A percentile compares a stretch with the other conserved stretches of the same genome.
These are phyloP conservation scores for Chiroxiphia lanceolata DNA, from an alignment of 2,797 vertebrate species.

Conservation along the genomic window DNA sequence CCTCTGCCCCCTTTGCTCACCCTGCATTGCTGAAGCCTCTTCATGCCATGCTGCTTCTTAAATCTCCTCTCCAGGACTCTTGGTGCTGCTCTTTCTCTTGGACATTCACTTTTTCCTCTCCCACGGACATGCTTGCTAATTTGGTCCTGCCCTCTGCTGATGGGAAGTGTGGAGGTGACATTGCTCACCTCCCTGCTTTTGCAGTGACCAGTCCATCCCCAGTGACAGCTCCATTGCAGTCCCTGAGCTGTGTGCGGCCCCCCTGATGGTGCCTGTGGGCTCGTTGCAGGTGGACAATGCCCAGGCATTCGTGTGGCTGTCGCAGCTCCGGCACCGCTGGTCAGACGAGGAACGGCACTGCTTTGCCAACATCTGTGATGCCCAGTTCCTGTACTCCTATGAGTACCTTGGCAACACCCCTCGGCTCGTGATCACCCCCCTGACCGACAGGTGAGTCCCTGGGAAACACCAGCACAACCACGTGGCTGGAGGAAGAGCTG, in stretches of 20 bases:
- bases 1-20: background rate
- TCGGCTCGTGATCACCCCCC: slow-evolving; percentile 93
- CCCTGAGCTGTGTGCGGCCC: background rate
- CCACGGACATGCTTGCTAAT: rapidly evolving
- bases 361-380: slow-evolving; percentile 93
- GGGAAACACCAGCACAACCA: background rate
- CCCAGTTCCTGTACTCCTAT: slow-evolving; percentile 92
- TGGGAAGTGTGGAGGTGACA: background rate
- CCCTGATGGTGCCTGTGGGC: background rate
- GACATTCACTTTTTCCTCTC: background rate
- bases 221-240: background rate
- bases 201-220: rapidly evolving
- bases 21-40: background rate
- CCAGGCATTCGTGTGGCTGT: slow-evolving; percentile 94
- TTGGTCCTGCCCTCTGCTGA: background rate
- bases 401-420: slow-evolving; percentile 97
- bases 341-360: slow-evolving; percentile 88
- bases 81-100: background rate
- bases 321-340: slow-evolving; percentile 94
- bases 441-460: slow-evolving; percentile 89
- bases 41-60: background rate
- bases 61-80: background rate
- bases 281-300: slow-evolving; percentile 85
- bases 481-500: background rate
- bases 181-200: background rate